Conservation (phyloP, 2,888 invertebrate species). For the Drosophila barbarae region DNA sequence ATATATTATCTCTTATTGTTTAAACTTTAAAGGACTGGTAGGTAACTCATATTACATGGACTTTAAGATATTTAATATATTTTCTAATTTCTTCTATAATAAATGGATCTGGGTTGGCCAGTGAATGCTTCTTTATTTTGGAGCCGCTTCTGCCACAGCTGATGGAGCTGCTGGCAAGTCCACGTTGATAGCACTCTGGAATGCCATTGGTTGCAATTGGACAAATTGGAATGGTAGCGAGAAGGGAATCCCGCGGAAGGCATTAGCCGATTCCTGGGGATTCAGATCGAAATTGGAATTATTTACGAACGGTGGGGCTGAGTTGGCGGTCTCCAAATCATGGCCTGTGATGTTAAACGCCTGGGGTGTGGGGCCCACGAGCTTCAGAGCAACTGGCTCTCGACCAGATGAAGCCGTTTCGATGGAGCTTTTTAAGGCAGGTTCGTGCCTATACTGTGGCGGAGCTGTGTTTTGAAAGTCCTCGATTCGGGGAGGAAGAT, state of each 20-base stretch:
- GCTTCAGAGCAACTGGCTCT: conserved; percentile 42
- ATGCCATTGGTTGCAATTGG: conserved; percentile 74
- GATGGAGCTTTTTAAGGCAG: conserved; percentile 2
- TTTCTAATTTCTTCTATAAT: conserved; percentile 11
- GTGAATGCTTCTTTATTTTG: conserved; percentile 6
- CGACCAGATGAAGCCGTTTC: conserved; percentile 59
- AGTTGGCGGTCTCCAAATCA: conserved; percentile 41
- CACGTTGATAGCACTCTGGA: conserved; percentile 64
- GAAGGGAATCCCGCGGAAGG: conserved; percentile 61
- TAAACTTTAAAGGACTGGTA: neutral
- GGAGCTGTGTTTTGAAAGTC: conserved; percentile 1
- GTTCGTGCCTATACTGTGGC: conserved; percentile 23
- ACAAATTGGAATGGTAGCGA: conserved; percentile 73
- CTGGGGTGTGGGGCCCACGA: conserved; percentile 31
- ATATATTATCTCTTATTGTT: neutral
- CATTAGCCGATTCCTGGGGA: conserved; percentile 47
- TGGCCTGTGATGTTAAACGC: conserved; percentile 58
- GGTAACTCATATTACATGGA: conserved; percentile 1
- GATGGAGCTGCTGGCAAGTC: conserved; percentile 45
- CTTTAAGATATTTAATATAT: neutral
- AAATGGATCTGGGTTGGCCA: neutral
- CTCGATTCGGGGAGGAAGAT: conserved; percentile 9
- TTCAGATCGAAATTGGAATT: conserved; percentile 32
- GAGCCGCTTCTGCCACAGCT: conserved; percentile 2
- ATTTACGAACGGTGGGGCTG: conserved; percentile 21